These are phyloP conservation scores for Masnerella sp. DNA, from an alignment of 2,888 invertebrate genomes.

Conservation along the genomic window DNA sequence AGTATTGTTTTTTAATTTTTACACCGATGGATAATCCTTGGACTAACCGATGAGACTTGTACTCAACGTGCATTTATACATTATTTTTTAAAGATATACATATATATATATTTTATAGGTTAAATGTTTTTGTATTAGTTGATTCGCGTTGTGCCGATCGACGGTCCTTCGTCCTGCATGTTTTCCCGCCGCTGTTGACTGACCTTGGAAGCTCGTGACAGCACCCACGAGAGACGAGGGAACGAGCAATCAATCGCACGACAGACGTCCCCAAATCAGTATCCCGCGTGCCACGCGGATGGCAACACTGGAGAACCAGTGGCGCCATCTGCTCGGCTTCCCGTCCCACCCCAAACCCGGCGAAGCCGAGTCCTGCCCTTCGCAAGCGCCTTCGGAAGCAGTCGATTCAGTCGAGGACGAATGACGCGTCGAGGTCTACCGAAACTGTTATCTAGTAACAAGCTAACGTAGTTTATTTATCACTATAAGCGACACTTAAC, in stretches of 20 bases:
- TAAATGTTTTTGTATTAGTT: conserved; percentile 49
- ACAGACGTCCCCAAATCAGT: neutral
- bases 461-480: conserved; percentile 50
- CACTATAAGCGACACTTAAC: conserved; percentile 43
- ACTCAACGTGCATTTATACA: conserved; percentile 49
- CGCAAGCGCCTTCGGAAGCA: conserved; percentile 39
- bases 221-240: conserved; percentile 2
- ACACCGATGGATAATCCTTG: conserved; percentile 19
- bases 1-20: conserved; percentile 44
- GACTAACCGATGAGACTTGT: conserved; percentile 21
- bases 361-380: too few relatives aligned
- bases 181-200: conserved; percentile 27
- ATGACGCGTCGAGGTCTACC: conserved; percentile 43
- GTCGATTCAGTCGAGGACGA: conserved; percentile 53
- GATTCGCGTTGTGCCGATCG: conserved; percentile 39
- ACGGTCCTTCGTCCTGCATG: conserved; percentile 49
- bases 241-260: neutral
- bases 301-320: neutral
- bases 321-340: conserved; percentile 7
- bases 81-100: conserved; percentile 48
- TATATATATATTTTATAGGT: conserved; percentile 44
- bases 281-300: neutral
- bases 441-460: conserved; percentile 52
- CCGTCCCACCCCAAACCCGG: neutral
- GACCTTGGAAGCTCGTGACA: conserved; percentile 6